Base-by-base conservation (phyloP, 2,113 vertebrate species). In the Vimba vimba region DNA sequence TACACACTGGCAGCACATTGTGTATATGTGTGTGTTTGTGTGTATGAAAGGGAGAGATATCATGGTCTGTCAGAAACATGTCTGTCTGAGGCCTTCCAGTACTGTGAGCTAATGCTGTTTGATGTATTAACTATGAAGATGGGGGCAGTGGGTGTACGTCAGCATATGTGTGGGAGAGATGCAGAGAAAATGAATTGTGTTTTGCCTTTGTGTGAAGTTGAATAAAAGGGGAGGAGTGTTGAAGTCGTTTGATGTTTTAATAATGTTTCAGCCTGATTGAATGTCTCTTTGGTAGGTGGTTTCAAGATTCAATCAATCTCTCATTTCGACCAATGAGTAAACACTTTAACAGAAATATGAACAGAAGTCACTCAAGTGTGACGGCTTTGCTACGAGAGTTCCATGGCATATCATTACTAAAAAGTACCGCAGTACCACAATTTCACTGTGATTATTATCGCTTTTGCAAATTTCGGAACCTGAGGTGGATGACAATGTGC, bases 41-140 rank as follows among this genome's bases (percentile, higher is more conserved):
- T 91, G 87, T 91, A 89, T 85, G 86, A 90, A 79, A 92, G 91
- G 79, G 69, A 90, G 89, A 55, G 86, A 91, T 93, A 93, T 90
- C 91, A 90, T 89, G 86, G 84, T 87, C 92, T 94, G 93, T 95
- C 94, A 94, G 91, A 92, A 90, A 83, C 87, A 50, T 93, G 92
- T 93, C 91, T 93, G 93, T 95, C 92, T 91, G 92, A 93, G 92
- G 91, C 92, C 93, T 92, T 93, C 91, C 91, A 94, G 93, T 91
- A 89, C 90, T 91, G 92, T 90, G 93, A 94, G 91, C 93, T 93
- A 94, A 94, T 94, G 91, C 93, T 92, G 91, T 94, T 94, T 95
- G 94, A 95, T 95, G 93, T 94, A 94, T 95, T 94, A 94, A 94
- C 92, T 93, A 94, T 93, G 92, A 94, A 93, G 92, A 90, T 90